Percentiles rank a stretch among this genome's conserved stretches.
phyloP scores from a whole-genome alignment of 2,113 vertebrate species.

The Podarcis cretensis region DNA sequence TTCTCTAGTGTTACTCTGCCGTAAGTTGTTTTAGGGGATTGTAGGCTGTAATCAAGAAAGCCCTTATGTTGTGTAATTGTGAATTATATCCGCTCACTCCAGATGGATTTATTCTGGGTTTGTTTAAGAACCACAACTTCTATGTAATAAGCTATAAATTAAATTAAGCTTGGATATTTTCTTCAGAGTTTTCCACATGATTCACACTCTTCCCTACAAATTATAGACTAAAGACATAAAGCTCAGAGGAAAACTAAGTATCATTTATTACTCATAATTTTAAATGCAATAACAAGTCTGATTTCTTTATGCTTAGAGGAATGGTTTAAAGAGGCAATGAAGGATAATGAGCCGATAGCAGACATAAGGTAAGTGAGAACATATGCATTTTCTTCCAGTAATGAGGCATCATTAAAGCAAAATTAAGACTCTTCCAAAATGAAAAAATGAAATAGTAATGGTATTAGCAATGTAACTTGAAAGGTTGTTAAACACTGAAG shows the following conservation, averaged over 20 bases:
- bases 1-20: not conserved
- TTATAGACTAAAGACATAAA: conserved; percentile 45
- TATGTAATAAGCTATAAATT: not conserved
- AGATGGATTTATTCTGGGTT: not conserved
- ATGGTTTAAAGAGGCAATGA: conserved; percentile 44
- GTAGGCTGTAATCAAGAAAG: not conserved
- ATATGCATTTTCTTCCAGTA: conserved; percentile 41
- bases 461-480: not conserved
- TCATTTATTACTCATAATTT: conserved; percentile 31
- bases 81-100: not conserved
- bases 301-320: conserved; percentile 42
- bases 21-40: not conserved
- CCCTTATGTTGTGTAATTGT: not conserved
- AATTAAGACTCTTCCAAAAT: conserved; percentile 16
- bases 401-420: conserved; percentile 35
- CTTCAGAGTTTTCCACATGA: conserved; percentile 24
- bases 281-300: conserved; percentile 42
- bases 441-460: conserved; percentile 6
- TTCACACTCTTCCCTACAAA: conserved; percentile 36
- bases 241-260: conserved; percentile 10
- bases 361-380: conserved; percentile 53
- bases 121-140: not conserved
- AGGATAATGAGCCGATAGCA: conserved; percentile 49
- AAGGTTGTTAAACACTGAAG: not conserved
- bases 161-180: conserved; percentile 30